phyloP scores from a whole-genome alignment of 2,888 invertebrate genomes.

The Adelphocoris suturalis region DNA sequence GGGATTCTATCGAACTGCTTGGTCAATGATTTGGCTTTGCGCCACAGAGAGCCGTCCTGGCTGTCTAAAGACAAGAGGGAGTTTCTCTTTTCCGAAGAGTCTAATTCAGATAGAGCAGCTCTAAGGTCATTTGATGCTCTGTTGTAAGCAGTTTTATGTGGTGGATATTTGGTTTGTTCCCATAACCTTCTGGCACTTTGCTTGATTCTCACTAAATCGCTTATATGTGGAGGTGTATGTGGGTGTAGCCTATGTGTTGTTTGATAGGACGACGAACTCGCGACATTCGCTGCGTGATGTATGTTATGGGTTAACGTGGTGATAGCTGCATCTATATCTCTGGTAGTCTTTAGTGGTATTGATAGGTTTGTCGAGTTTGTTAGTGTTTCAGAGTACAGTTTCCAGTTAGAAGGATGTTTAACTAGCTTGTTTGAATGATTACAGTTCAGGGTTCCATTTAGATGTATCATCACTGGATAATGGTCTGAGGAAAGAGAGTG shows the following conservation, averaged over 20 bases:
- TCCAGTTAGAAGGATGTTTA: neutral
- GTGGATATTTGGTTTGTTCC: neutral
- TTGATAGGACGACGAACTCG: neutral
- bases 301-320: neutral
- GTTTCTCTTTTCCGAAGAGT: neutral
- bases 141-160: neutral
- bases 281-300: constrained; percentile 6
- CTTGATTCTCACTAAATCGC: neutral
- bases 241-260: neutral
- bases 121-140: neutral
- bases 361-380: too few relatives aligned
- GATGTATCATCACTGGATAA: too few relatives aligned
- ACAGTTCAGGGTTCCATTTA: too few relatives aligned
- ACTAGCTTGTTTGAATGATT: too few relatives aligned
- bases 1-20: neutral
- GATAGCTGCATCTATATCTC: neutral
- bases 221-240: neutral
- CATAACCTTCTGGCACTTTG: neutral
- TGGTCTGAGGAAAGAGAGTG: too few relatives aligned
- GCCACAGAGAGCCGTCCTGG: neutral
- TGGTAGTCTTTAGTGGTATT: constrained; percentile 4
- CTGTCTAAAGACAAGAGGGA: neutral
- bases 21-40: neutral
- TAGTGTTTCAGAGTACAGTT: neutral
- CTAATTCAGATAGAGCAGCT: neutral